Evolutionary conservation across 2,113 vertebrate genomes (phyloP), one percentile per base, ranked within the genome.

Genomic region (Tyrannus savana): DNA sequence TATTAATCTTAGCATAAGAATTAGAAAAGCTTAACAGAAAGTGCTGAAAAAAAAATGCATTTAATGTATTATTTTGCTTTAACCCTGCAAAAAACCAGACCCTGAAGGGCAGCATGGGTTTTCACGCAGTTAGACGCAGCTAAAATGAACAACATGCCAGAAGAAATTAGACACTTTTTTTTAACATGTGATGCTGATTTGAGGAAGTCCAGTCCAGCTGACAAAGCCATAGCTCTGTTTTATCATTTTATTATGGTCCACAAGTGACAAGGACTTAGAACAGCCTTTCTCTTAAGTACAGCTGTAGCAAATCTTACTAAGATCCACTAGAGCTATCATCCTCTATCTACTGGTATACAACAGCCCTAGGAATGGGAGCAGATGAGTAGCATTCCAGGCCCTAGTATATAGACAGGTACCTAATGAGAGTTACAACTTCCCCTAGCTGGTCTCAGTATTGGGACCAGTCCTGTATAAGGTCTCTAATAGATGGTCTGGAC

Each of bases 1-100:
- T 91, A 83, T 85, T 78, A 24, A 73, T 49, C 75, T 74, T 76
- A 95, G n/a, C 14, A 30, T 46, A 73, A 83, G 33, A 81, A 49
- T 63, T 91, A 82, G 19, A 60, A 93, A 87, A 90, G 5, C 31
- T 60, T 64, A 87, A 28, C 25, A 46, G 28, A 58, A 93, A 80
- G 4, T 53, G 28, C 11, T 76, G 50, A 80, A 83, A 79, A 6
- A 6, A 6, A 73, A 94, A 66, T 27, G 6, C 5, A 53, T 66
- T 60, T 49, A n/a, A 77, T 62, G 5, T 42, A 33, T 76, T 60
- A 35, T 46, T 86, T 76, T 75, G 3, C 25, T 85, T 76, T 79
- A 63, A 72, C 27, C 4, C 21, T 72, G 39, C 7, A 52, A 44
- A 75, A 74, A 89, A 72, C 24, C 24, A 81, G 41, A 4, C 14